Base-by-base conservation (phyloP, 2,113 vertebrate species). In the Nothocercus julius region DNA sequence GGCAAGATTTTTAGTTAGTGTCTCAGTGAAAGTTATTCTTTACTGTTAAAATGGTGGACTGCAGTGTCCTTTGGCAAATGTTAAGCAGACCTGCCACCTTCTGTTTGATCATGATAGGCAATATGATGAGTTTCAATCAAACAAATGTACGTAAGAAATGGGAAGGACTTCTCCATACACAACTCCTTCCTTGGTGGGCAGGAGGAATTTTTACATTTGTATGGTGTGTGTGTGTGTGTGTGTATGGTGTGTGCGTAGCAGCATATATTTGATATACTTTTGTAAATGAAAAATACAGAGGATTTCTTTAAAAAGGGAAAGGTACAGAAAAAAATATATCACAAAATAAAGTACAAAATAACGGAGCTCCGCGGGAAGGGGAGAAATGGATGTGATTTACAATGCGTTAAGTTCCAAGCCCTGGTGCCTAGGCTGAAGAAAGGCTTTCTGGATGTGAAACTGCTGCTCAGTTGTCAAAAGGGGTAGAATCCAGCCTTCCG, bases 401-500 rank as follows among this genome's bases (percentile, higher is more conserved):
- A 97, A 95, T 62, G 87, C 47, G 38, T 95, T 92, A 70, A 76
- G 82, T 96, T 97, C 93, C 90, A 94, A 96, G 86, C 77, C 59
- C 80, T 80, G 87, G 76, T 93, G 66, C 54, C 85, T 87, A 68
- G 81, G 81, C 82, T 89, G 94, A 95, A 94, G 95, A 97, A 97
- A 97, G 93, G 8, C 49, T 86, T 93, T 95, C 95, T 92, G 87
- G 94, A 90, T 82, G 93, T 30, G 78, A 91, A 96, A 89, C 58
- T 85, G 85, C 78, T 68, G 56, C 58, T 93, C 83, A 94, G 69
- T 45, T 70, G 90, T 98, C 98, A 99, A 97, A 99, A 98, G 96
- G 98, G 98, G 93, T 98, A 98, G 96, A 98, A 98, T 89, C 97
- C 98, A 62, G 98, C 95, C 97, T 98, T 99, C 95, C 99, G 98